Conservation (phyloP, 2,113 vertebrate genomes). For the Myxocyprinus asiaticus region DNA sequence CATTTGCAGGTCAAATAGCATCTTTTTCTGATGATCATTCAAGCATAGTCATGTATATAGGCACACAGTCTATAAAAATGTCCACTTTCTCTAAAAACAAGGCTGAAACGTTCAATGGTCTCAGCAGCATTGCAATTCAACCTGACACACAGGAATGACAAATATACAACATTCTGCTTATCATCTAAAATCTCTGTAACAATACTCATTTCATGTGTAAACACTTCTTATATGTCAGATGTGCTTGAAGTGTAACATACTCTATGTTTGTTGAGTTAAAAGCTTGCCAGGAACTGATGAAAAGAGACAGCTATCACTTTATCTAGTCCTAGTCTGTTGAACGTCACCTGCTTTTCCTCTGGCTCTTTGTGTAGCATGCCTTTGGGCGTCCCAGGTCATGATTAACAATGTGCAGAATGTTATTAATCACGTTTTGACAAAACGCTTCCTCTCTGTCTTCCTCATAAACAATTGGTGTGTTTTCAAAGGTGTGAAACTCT, state of each 20-base stretch:
- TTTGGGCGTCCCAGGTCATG: constrained; percentile 21
- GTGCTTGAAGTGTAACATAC: too few species aligned
- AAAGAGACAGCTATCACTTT: constrained; percentile 40
- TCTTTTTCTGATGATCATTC: too few species aligned
- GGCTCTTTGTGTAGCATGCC: not conserved
- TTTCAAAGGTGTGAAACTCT: constrained; percentile 20
- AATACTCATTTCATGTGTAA: too few species aligned
- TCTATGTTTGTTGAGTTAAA: too few species aligned
- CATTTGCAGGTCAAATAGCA: too few species aligned
- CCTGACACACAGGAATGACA: too few species aligned
- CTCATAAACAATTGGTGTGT: not conserved
- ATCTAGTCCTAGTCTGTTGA: constrained; percentile 41
- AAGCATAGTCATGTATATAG: too few species aligned
- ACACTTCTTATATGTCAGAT: too few species aligned
- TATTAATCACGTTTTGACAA: constrained; percentile 28
- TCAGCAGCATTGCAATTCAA: too few species aligned
- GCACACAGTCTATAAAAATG: too few species aligned
- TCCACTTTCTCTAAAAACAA: too few species aligned
- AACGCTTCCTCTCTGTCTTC: not conserved
- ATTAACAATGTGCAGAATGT: constrained; percentile 29
- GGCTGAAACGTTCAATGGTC: too few species aligned
- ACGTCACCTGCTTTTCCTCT: not conserved
- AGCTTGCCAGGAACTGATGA: not conserved
- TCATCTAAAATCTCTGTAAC: not conserved
- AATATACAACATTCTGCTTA: not conserved